Percentiles rank a stretch among this genome's conserved stretches.
Conservation (phyloP, 1,140 invertebrate genomes). For the Patella vulgata region DNA sequence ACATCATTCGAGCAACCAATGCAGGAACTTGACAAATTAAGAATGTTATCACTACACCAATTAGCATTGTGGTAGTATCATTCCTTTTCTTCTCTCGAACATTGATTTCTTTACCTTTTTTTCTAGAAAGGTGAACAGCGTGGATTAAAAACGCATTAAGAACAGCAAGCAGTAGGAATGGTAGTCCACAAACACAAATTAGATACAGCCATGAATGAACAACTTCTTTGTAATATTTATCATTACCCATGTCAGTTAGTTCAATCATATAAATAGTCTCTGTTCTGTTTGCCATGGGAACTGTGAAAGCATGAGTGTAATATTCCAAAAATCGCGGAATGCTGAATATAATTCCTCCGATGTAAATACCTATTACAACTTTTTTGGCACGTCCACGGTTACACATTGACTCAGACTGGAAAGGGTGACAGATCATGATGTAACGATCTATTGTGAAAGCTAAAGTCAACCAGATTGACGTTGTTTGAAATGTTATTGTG, state of each 20-base stretch:
- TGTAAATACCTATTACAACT: conserved; percentile 51
- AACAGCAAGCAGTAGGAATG: conserved; percentile 60
- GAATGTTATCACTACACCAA: conserved; percentile 64
- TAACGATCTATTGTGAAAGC: conserved; percentile 67
- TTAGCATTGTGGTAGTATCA: conserved; percentile 66
- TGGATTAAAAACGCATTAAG: conserved; percentile 64
- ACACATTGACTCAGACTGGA: conserved; percentile 61
- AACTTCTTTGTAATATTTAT: conserved; percentile 51
- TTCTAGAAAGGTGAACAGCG: conserved; percentile 59
- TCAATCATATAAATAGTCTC: conserved; percentile 33
- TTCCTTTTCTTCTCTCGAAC: conserved; percentile 60
- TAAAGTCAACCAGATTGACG: conserved; percentile 65
- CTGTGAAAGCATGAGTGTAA: conserved; percentile 28
- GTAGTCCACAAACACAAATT: conserved; percentile 61
- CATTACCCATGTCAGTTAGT: conserved; percentile 54
- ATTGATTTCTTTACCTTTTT: conserved; percentile 58
- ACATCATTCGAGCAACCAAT: conserved; percentile 61
- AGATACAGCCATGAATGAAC: conserved; percentile 64
- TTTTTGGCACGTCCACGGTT: conserved; percentile 50
- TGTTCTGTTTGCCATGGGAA: conserved; percentile 19
- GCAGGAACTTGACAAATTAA: conserved; percentile 66
- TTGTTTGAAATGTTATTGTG: conserved; percentile 62
- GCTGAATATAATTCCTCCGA: conserved; percentile 54
- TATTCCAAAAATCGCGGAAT: conserved; percentile 65
- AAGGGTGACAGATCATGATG: conserved; percentile 68